Percentiles rank a stretch among this genome's conserved stretches.
Evolutionary conservation across 2,888 invertebrate genomes (phyloP).

Genomic region (Spodoptera exigua): DNA sequence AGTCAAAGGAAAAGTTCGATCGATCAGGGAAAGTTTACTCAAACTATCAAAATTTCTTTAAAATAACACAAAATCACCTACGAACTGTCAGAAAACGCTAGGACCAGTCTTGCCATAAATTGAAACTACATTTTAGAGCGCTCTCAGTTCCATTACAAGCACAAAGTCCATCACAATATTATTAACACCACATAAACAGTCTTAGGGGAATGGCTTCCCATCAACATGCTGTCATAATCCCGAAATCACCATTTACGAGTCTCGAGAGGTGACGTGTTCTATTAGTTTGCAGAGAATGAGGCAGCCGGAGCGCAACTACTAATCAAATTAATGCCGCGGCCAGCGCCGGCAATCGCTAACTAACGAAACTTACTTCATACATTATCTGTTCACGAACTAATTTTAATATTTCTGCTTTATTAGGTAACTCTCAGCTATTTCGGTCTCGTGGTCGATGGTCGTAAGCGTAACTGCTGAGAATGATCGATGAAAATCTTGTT

Average conservation of each 20-base stretch:
- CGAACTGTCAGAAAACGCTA: too few relatives aligned
- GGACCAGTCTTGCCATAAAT: not conserved
- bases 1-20: too few relatives aligned
- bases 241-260: slow-evolving; percentile 30
- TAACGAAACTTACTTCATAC: slow-evolving; percentile 31
- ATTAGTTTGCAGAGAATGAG: slow-evolving; percentile 25
- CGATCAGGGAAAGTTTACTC: too few relatives aligned
- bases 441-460: too few relatives aligned
- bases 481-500: too few relatives aligned
- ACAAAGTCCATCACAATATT: not conserved
- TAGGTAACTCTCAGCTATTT: too few relatives aligned
- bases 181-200: slow-evolving; percentile 16
- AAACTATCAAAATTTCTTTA: too few relatives aligned
- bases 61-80: too few relatives aligned
- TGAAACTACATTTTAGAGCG: not conserved
- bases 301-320: slow-evolving; percentile 26
- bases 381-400: slow-evolving; percentile 10
- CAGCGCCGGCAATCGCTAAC: slow-evolving; percentile 12
- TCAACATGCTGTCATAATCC: slow-evolving; percentile 26
- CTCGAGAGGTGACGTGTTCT: slow-evolving; percentile 36
- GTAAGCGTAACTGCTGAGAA: too few relatives aligned
- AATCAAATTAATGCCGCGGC: slow-evolving; percentile 39
- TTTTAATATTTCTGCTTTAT: slow-evolving; percentile 3
- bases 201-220: slow-evolving; percentile 6
- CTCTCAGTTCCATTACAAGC: not conserved